Conservation (phyloP, 2,113 vertebrate genomes). For the Pygoscelis adeliae region DNA sequence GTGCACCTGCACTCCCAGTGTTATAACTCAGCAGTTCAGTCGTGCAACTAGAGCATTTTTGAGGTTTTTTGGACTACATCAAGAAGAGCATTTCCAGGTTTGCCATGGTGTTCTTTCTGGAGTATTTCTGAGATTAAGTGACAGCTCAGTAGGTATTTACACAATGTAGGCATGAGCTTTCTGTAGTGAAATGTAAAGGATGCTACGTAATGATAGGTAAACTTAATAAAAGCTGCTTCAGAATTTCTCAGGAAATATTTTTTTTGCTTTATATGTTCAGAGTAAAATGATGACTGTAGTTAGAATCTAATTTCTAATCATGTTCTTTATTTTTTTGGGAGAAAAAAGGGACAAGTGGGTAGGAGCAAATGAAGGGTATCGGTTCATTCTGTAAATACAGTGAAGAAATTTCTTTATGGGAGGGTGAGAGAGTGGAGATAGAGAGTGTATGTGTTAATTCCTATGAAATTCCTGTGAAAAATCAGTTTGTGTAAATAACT, state of each 20-base stretch:
- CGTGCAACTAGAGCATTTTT: background rate
- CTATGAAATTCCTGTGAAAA: background rate
- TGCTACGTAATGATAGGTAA: background rate
- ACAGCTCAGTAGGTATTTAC: constrained; percentile 68
- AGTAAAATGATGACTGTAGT: background rate
- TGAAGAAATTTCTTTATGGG: background rate
- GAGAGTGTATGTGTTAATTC: background rate
- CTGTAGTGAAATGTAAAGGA: constrained; percentile 36
- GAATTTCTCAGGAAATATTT: background rate
- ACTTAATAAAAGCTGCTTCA: constrained; percentile 1
- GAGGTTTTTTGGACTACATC: background rate
- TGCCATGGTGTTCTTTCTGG: constrained; percentile 5
- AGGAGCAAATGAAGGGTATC: background rate
- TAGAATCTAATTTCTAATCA: background rate
- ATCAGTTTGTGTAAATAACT: constrained; percentile 13
- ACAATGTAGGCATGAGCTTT: constrained; percentile 49
- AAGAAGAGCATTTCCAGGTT: constrained; percentile 14
- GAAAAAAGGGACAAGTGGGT: background rate
- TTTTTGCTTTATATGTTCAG: background rate
- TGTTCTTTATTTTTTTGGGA: background rate
- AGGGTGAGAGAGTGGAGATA: background rate
- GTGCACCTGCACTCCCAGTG: background rate
- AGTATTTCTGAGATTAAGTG: constrained; percentile 60
- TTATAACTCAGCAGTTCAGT: constrained; percentile 1
- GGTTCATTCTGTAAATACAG: background rate